Conservation (phyloP, 2,888 invertebrate species). For the Oasisia sp. region DNA sequence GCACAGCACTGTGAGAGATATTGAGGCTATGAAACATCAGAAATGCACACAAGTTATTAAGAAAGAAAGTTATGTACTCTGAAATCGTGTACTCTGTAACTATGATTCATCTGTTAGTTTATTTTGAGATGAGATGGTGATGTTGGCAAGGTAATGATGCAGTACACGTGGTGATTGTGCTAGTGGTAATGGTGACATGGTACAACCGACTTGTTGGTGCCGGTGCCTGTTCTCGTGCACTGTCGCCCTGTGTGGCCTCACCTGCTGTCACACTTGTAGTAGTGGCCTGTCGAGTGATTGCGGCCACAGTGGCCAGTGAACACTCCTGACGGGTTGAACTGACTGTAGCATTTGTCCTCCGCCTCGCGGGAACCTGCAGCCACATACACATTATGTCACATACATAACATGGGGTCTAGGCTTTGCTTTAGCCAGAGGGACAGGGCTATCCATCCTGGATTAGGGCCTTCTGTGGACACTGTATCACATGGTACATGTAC, state of each 20-base stretch:
- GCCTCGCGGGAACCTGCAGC: conserved; percentile 77
- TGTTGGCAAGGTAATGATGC: not conserved
- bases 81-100: not conserved
- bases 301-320: conserved; percentile 96
- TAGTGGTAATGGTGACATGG: not conserved
- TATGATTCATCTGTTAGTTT: not conserved
- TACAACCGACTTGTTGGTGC: not conserved
- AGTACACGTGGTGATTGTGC: not conserved
- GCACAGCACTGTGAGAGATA: not conserved
- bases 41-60: not conserved
- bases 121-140: not conserved
- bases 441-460: not conserved
- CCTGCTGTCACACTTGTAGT: conserved; percentile 86
- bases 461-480: too few species aligned
- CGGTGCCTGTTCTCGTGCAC: not conserved
- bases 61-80: not conserved
- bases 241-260: conserved; percentile 67
- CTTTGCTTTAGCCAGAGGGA: not conserved
- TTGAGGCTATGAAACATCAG: not conserved
- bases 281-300: conserved; percentile 53
- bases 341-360: conserved; percentile 89
- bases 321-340: conserved; percentile 94
- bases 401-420: too few species aligned
- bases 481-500: too few species aligned
- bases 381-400: not conserved